A percentile compares a stretch with the other conserved stretches of the same genome.
phyloP scores from a whole-genome alignment of 2,888 invertebrate genomes.

The Iselma pallidipennis region DNA sequence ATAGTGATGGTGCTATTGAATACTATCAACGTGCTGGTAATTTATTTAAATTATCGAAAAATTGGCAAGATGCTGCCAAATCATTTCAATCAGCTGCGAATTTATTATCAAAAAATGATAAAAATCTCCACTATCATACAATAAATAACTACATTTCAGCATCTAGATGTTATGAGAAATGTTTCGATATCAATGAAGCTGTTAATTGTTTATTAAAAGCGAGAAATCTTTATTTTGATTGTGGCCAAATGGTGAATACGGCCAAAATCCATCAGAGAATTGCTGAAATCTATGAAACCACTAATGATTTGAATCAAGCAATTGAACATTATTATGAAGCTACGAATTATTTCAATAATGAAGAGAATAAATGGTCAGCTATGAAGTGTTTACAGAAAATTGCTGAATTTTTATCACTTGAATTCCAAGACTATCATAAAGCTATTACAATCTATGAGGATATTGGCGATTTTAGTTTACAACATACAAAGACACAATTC shows the following conservation, averaged over 20 bases:
- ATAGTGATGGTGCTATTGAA: conserved; percentile 86
- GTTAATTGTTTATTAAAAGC: conserved; percentile 86
- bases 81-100: conserved; percentile 90
- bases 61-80: conserved; percentile 91
- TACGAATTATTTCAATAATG: conserved; percentile 91
- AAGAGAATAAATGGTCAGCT: conserved; percentile 93
- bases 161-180: conserved; percentile 90
- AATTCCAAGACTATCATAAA: conserved; percentile 93
- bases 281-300: conserved; percentile 93
- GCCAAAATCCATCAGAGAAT: conserved; percentile 96
- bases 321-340: conserved; percentile 84
- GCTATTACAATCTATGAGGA: conserved; percentile 95
- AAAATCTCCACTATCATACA: conserved; percentile 88
- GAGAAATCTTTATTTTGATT: conserved; percentile 95
- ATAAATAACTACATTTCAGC: conserved; percentile 93
- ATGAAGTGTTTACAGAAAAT: conserved; percentile 97
- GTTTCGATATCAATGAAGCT: conserved; percentile 79
- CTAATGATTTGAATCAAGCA: conserved; percentile 82
- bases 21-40: conserved; percentile 94
- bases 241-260: conserved; percentile 89
- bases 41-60: conserved; percentile 96
- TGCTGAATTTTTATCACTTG: conserved; percentile 91
- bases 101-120: conserved; percentile 78
- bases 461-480: conserved; percentile 86
- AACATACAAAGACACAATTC: conserved; percentile 91